Evolutionary conservation across 2,888 invertebrate species (phyloP), one percentile per base, ranked within the genome.

Genomic region (Conops quadrifasciatus): DNA sequence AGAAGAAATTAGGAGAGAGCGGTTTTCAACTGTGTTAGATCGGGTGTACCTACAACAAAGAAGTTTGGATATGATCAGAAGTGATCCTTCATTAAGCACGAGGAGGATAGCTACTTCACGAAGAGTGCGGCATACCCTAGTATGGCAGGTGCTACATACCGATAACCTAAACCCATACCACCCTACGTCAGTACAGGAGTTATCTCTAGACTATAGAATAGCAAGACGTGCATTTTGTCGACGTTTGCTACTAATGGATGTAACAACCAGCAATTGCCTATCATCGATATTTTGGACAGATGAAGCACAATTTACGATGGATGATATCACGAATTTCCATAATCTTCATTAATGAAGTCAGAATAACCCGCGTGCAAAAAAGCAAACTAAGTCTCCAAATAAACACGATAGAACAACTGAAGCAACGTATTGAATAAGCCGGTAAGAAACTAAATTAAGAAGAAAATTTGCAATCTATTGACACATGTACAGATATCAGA

Each of bases 131-230:
- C 19, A 56, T 21, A 56, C n/a, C n/a, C 26, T 19, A 24, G 56
- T 56, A 21, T 21, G 56, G 26, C 19, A 24, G 21, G 19, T 16
- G 19, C 56, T 56, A 56, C 26, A 11, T 19, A 21, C 56, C n/a
- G n/a, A n/a, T n/a, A n/a, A n/a, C n/a, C n/a, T n/a, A n/a, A n/a
- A 56, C 26, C 56, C 56, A 56, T 56, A 21, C 56, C 56, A 56
- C 19, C 56, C 11, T 24, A 21, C 56, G 7, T 11, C 19, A 56
- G 19, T 56, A 56, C 19, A 21, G 56, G 26, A 19, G 16, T 21
- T 24, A 19, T 24, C 19, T 24, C 56, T 24, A 11, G 26, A 56
- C 16, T 7, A 19, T 21, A 56, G 16, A 56, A 16, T 56, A 56
- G 26, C 19, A 56, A 24, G 56, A 16, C 19, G 26, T 56, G 56